Evolutionary conservation across 2,797 vertebrate species (phyloP).

Genomic region (Manis pentadactyla): DNA sequence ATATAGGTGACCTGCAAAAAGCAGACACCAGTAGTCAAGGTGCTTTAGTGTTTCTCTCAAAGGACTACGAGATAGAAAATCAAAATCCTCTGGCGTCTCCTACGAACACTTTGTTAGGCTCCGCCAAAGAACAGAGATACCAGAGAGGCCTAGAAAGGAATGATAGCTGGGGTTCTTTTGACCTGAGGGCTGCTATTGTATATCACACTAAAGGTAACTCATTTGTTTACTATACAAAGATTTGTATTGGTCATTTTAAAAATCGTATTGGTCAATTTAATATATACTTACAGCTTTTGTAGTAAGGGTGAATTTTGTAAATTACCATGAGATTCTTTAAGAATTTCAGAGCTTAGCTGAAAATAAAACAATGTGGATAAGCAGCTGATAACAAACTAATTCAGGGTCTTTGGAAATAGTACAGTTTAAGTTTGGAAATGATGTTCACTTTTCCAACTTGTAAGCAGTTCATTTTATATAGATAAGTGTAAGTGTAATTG

Average conservation of each 20-base stretch:
- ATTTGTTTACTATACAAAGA: constrained; percentile 61
- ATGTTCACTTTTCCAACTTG: constrained; percentile 14
- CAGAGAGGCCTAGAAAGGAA: constrained; percentile 94
- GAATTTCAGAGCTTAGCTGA: not conserved
- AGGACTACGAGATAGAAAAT: constrained; percentile 93
- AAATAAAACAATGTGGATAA: constrained; percentile 20
- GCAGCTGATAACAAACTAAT: not conserved
- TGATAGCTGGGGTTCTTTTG: constrained; percentile 95
- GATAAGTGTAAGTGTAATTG: not conserved
- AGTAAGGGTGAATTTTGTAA: not conserved
- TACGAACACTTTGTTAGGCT: constrained; percentile 94
- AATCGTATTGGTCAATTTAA: not conserved
- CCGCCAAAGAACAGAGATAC: constrained; percentile 93
- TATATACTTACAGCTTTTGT: not conserved
- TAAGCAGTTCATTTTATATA: constrained; percentile 29
- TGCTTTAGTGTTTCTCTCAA: constrained; percentile 91
- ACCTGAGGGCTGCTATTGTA: constrained; percentile 96
- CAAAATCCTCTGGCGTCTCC: constrained; percentile 91
- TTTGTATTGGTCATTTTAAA: not conserved
- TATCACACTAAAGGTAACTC: constrained; percentile 98
- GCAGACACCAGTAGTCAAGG: constrained; percentile 90
- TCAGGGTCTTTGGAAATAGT: constrained; percentile 37
- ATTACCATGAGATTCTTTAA: not conserved
- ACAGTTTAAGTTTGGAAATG: constrained; percentile 23
- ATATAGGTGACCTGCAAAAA: constrained; percentile 90